Percentiles rank a stretch among this genome's conserved stretches.
These are phyloP conservation scores for Damaliscus lunatus DNA, from an alignment of 2,113 vertebrate genomes.

Conservation along the genomic window DNA sequence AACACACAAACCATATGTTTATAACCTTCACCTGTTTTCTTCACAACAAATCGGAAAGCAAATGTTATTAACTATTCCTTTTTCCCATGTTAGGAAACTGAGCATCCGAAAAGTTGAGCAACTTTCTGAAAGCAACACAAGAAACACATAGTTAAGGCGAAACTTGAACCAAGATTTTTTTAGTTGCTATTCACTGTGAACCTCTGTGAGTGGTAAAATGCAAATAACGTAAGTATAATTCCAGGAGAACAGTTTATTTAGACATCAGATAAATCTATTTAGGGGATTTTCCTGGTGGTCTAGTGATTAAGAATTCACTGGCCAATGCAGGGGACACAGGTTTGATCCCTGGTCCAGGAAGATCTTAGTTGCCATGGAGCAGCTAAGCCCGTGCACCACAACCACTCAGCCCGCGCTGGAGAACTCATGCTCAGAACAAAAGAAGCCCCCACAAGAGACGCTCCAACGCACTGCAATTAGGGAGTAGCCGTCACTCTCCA, in stretches of 20 bases:
- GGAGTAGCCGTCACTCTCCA: rapidly evolving
- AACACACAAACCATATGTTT: neutral
- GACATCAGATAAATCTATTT: neutral
- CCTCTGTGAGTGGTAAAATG: neutral
- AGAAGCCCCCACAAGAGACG: neutral
- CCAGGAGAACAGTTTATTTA: neutral
- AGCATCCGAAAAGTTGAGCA: neutral
- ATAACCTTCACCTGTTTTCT: neutral
- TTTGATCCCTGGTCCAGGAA: neutral
- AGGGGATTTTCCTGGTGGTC: neutral
- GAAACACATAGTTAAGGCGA: neutral
- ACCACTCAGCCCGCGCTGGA: rapidly evolving
- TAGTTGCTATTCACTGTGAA: neutral
- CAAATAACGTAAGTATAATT: neutral
- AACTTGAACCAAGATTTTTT: neutral
- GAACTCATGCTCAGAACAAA: neutral
- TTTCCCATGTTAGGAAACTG: neutral
- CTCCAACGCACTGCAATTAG: neutral
- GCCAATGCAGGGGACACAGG: neutral
- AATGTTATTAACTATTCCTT: neutral
- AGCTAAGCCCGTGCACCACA: neutral
- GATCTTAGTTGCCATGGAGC: neutral
- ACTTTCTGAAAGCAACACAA: neutral
- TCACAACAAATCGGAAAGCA: neutral
- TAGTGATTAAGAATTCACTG: neutral